Evolutionary conservation across 2,888 invertebrate species (phyloP), one percentile per base, ranked within the genome.

Genomic region (Drosophila gaucha): DNA sequence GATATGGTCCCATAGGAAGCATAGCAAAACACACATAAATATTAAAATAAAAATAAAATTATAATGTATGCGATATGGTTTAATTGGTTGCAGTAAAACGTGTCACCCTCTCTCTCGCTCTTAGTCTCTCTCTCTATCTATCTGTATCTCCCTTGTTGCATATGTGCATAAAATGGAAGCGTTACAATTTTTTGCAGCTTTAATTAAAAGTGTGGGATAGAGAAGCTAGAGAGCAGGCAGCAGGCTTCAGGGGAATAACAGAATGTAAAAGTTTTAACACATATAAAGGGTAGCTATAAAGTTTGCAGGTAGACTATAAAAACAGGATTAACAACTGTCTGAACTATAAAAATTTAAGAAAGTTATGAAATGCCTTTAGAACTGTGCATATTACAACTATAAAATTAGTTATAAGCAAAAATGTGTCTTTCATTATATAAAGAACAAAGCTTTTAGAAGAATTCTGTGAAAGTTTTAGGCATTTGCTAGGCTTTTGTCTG

Each of bases 31-130:
- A 79, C 78, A 79, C 73, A 83, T 83, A 85, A 83, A 83, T 83
- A 83, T 83, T 83, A 82, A 83, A 83, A 82, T 77, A 75, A 79
- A 82, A 79, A 82, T 77, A 73, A 79, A 79, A 85, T 73, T 77
- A 73, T 79, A 77, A 79, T 82, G 72, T 70, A 77, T 82, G 74
- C 72, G 79, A 71, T 77, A 67, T 68, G 71, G 73, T 79, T 83
- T 83, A 83, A 83, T 83, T 83, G 83, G 70, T 71, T 82, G 74
- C 78, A 74, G 75, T 73, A 73, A 68, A 73, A 67, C 70, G 69
- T 63, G 67, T 60, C 14, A 38, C 49, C 9, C 33, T 14, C 8
- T n/a, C 20, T 10, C 24, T n/a, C n/a, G n/a, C 6, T 20, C 20
- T 14, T 18, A 38, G 5, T 9, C 16, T 14, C 1, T 44, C 18